These are phyloP conservation scores for Xylocopa sonorina DNA, from an alignment of 1,140 invertebrate genomes.

Conservation along the genomic window DNA sequence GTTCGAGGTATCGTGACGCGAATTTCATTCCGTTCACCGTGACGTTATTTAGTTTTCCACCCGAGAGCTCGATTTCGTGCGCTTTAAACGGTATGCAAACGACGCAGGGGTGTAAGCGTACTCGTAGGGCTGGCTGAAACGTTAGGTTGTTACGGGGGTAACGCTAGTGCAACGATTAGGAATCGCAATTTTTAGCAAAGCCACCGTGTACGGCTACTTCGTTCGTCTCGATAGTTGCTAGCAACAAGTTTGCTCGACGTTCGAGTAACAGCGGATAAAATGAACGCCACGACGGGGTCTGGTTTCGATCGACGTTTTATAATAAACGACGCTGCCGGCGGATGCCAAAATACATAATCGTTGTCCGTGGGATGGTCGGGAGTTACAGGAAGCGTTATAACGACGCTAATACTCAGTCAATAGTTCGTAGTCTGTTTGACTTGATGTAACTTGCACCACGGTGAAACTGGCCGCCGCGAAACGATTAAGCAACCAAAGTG, in stretches of 20 bases:
- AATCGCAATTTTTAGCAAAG: no score
- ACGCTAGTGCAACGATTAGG: no score
- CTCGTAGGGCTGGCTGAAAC: no score
- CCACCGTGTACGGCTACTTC: no score
- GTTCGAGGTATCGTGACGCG: background rate
- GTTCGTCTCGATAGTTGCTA: no score
- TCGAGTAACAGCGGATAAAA: background rate
- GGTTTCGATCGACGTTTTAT: no score
- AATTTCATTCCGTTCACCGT: background rate
- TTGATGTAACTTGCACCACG: conserved; percentile 23
- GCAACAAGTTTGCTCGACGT: no score
- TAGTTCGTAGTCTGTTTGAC: background rate
- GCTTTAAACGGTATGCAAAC: no score
- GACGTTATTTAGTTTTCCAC: background rate
- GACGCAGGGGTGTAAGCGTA: no score
- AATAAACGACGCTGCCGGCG: no score
- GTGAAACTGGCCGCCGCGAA: conserved; percentile 21
- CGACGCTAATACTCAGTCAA: conserved; percentile 37
- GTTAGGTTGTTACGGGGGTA: no score
- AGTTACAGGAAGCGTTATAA: conserved; percentile 22
- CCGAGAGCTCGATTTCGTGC: background rate
- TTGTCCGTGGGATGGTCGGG: conserved; percentile 6
- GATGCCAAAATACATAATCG: background rate
- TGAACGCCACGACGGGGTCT: background rate
- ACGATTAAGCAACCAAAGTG: conserved; percentile 49